phyloP scores from a whole-genome alignment of 2,113 vertebrate species.

The Lasiurus borealis region DNA sequence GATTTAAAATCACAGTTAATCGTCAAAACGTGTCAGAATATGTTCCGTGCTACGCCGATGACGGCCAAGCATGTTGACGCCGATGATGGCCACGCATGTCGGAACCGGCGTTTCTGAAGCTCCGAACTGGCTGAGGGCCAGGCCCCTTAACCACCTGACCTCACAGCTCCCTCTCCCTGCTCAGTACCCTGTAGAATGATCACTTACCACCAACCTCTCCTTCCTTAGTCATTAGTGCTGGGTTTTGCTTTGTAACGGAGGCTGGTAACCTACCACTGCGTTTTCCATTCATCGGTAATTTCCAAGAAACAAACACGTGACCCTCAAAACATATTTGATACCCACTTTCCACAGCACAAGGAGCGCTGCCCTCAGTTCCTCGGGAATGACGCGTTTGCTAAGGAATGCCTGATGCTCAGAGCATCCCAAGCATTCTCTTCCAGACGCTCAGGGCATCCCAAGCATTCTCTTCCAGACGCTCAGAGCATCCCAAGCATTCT shows the following conservation, averaged over 20 bases:
- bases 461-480: too few species aligned
- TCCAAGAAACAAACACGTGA: constrained; percentile 11
- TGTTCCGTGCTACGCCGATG: neutral
- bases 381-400: neutral
- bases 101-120: too few species aligned
- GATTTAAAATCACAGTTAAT: neutral
- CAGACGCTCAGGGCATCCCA: too few species aligned
- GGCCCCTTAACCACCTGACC: neutral
- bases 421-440: too few species aligned
- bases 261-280: neutral
- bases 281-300: neutral
- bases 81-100: neutral
- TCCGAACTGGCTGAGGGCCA: rapidly evolving
- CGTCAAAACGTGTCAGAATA: neutral
- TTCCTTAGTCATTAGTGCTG: neutral
- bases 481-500: too few species aligned
- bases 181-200: neutral
- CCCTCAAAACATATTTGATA: neutral
- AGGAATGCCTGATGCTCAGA: neutral
- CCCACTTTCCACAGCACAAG: neutral
- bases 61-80: neutral
- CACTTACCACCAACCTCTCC: neutral
- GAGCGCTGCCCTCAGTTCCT: neutral
- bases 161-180: neutral
- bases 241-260: neutral